Evolutionary conservation across 92 coral and sea anemone genomes (phyloP).

Genomic region (Actinostola sp.): DNA sequence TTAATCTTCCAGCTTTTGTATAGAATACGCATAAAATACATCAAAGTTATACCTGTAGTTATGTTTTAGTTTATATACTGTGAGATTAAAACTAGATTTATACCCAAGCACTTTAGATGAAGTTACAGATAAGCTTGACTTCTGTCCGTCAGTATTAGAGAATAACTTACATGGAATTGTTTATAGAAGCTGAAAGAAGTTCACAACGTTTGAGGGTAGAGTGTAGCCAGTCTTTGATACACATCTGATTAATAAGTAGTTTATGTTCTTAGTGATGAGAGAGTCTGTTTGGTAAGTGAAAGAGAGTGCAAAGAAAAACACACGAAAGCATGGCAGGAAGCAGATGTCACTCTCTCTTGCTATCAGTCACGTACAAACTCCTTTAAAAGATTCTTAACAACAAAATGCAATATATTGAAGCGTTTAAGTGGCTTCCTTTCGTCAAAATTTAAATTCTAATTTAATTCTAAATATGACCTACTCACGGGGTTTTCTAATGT

Average conservation of each 20-base stretch:
- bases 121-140: not conserved
- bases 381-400: not conserved
- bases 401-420: not conserved
- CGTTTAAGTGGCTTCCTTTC: not conserved
- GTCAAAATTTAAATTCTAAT: no score
- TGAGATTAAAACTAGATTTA: not conserved
- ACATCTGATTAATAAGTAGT: not conserved
- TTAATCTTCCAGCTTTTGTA: no score
- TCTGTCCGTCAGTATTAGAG: not conserved
- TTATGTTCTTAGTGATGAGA: not conserved
- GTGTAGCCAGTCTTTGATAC: no score
- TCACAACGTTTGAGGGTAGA: no score
- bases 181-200: no score
- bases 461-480: no score
- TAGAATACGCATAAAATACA: no score
- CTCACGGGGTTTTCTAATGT: no score
- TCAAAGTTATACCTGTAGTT: no score
- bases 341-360: not conserved
- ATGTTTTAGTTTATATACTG: no score
- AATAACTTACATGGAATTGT: not conserved
- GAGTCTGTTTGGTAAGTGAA: not conserved
- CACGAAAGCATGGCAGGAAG: not conserved
- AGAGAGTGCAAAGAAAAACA: not conserved
- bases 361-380: no score
- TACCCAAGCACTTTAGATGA: not conserved